Percentiles rank a stretch among this genome's conserved stretches.
Conservation (phyloP, 2,797 vertebrate species). For the Paratrypauchen microcephalus region DNA sequence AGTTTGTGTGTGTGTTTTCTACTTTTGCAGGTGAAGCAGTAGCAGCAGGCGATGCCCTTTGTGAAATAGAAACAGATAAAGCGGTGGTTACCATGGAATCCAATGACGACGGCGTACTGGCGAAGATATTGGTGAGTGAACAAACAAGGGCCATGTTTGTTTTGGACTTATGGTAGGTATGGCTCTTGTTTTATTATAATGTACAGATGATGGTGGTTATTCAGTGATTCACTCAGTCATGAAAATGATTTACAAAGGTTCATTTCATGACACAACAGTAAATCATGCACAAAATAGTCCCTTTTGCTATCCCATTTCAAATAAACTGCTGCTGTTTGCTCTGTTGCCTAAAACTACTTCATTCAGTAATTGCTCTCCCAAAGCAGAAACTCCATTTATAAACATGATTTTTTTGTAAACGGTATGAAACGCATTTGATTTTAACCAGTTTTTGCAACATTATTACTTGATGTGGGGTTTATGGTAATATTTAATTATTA, state of each 20-base stretch:
- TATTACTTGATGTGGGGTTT: too few species aligned
- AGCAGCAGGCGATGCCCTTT: conserved; percentile 87
- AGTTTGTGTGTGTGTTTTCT: conserved; percentile 8
- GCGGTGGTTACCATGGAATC: conserved; percentile 94
- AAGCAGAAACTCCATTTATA: too few species aligned
- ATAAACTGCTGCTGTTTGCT: not conserved
- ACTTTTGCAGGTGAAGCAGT: conserved; percentile 86
- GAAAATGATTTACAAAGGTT: not conserved
- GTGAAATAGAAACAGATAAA: conserved; percentile 98
- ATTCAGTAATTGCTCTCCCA: too few species aligned
- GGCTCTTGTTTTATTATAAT: conserved; percentile 3
- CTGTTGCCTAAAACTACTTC: too few species aligned
- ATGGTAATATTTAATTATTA: too few species aligned
- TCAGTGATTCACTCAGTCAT: too few species aligned
- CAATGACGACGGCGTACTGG: conserved; percentile 92
- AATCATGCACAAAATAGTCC: not conserved
- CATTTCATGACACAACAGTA: not conserved
- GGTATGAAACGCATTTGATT: too few species aligned
- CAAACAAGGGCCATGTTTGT: not conserved
- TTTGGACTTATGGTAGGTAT: not conserved
- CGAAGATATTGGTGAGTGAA: conserved; percentile 92
- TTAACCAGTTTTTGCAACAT: too few species aligned
- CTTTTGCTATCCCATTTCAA: not conserved
- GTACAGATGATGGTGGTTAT: too few species aligned
- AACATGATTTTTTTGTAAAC: too few species aligned